Base-by-base conservation (phyloP, 1,140 invertebrate genomes). In the Frieseomelitta varia region DNA sequence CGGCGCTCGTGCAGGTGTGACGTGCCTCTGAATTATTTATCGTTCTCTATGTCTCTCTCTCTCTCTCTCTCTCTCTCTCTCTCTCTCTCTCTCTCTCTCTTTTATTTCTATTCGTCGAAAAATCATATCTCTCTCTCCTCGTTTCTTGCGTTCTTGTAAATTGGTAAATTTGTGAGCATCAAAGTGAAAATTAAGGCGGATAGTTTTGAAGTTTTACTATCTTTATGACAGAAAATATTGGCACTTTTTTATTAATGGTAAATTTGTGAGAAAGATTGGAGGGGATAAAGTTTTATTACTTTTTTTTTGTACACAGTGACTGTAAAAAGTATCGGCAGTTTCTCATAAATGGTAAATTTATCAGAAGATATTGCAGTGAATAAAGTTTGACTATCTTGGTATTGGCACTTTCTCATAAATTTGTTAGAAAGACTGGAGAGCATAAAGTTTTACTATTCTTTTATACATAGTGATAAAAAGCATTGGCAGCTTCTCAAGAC, bases 21-120 rank as follows among this genome's bases (percentile, higher is more conserved):
- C 63, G 34, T 30, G 27, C 21, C 63, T 11, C 53, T 83, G 39
- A 24, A 83, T 83, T 83, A 83, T 83, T 83, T 56, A 69, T 11
- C 27, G 21, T 27, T 51, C 24, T 34, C 63, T 19, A 30, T 11
- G 4, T 39, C 15, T 19, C 34, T 24, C 27, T 0, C 2, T 8
- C 27, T 39, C 1, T 6, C 34, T 6, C 30, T 11, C 39, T 39
- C 39, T 39, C 39, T 8, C 39, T 34, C n/a, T 34, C 63, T 21
- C 39, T 12, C 4, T 39, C 30, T 21, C 34, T 47, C 27, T 0
- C 0, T 8, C 27, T 69, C 4, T 14, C 34, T 14, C 17, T 11
- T 39, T 8, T 39, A 39, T 24, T 34, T 68, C 67, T 12, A 4
- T 19, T 10, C 21, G 1, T 69, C 67, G 67, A 69, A 24, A 47